Conservation (phyloP, 2,113 vertebrate species). For the Brachyhypopomus gauderio region DNA sequence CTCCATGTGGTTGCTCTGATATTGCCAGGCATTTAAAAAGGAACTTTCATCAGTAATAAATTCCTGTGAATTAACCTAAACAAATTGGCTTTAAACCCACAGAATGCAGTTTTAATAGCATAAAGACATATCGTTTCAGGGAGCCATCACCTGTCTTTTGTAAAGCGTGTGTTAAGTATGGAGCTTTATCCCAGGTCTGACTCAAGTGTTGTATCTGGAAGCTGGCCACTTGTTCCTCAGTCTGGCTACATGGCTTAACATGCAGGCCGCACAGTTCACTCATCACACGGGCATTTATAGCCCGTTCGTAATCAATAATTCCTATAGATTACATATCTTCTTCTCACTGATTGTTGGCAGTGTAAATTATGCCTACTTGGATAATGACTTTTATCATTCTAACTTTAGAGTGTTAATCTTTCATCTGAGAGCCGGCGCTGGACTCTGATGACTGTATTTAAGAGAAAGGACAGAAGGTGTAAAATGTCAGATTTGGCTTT, state of each 20-base stretch:
- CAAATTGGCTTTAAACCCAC: neutral
- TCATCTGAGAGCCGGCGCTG: neutral
- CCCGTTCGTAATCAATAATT: slow-evolving; percentile 30
- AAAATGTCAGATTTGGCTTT: neutral
- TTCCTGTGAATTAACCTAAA: neutral
- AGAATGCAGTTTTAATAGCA: neutral
- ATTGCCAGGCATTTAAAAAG: too few species aligned
- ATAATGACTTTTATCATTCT: slow-evolving; percentile 51
- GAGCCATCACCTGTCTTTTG: neutral
- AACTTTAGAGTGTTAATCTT: slow-evolving; percentile 23
- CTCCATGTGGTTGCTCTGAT: too few species aligned
- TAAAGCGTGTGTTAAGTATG: too few species aligned
- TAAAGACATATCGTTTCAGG: neutral
- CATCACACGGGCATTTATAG: slow-evolving; percentile 14
- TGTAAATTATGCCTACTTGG: slow-evolving; percentile 18
- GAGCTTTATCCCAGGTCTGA: too few species aligned
- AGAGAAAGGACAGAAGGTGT: neutral
- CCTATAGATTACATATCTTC: slow-evolving; percentile 32
- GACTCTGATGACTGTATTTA: neutral
- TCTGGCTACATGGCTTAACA: neutral
- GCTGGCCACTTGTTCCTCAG: neutral
- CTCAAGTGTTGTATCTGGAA: neutral
- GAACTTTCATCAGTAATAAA: neutral
- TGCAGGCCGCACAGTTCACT: slow-evolving; percentile 2
- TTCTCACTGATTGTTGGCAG: slow-evolving; percentile 13